Percentiles rank a stretch among this genome's conserved stretches.
phyloP scores from a whole-genome alignment of 2,113 vertebrate genomes.

The Chaetura pelagica region DNA sequence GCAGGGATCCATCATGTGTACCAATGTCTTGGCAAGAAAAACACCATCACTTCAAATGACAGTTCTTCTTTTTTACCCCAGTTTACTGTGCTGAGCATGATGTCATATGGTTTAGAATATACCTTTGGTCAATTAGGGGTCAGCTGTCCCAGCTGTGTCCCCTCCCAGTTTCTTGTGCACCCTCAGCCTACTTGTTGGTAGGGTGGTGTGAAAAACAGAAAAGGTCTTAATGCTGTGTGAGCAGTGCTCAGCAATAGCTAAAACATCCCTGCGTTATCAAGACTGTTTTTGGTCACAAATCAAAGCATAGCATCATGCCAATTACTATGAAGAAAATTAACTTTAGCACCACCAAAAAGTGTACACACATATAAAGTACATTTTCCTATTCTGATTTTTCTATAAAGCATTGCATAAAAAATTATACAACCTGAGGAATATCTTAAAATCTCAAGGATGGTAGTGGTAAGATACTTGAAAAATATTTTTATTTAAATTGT shows the following conservation, averaged over 20 bases:
- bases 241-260: neutral
- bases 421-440: neutral
- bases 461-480: neutral
- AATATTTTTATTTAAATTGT: neutral
- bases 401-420: neutral
- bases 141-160: neutral
- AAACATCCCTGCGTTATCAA: neutral
- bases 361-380: too few species aligned
- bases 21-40: neutral
- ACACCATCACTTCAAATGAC: accelerated
- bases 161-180: neutral
- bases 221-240: accelerated
- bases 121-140: neutral
- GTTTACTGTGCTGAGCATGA: neutral
- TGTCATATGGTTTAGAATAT: accelerated
- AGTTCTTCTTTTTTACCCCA: neutral
- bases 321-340: neutral
- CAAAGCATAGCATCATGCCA: neutral
- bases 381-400: neutral
- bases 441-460: neutral
- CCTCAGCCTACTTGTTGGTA: accelerated
- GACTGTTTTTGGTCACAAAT: neutral
- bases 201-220: neutral
- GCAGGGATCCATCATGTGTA: accelerated
- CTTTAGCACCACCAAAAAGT: neutral